Conservation (phyloP, 2,888 invertebrate genomes). For the Catotricha subobsoleta region DNA sequence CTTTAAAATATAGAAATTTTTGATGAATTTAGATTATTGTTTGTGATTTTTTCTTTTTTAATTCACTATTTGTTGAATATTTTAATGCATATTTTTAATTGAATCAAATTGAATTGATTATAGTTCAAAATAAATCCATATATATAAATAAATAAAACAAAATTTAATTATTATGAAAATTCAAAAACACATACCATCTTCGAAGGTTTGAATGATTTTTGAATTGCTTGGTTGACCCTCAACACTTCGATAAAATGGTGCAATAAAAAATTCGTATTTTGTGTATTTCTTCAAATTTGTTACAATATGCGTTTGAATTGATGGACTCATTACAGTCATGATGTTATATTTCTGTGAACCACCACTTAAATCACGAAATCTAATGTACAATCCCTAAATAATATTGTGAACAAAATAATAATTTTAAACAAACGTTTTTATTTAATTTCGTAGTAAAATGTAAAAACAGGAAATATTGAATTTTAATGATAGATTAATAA, state of each 20-base stretch:
- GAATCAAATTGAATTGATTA: too few relatives aligned
- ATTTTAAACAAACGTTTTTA: neutral
- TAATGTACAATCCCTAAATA: conserved; percentile 41
- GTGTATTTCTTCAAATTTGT: conserved; percentile 59
- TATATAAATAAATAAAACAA: neutral
- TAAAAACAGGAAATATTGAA: neutral
- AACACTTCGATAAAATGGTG: conserved; percentile 67
- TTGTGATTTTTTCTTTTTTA: neutral
- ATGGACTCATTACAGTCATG: conserved; percentile 40
- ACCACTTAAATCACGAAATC: conserved; percentile 43
- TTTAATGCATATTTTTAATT: too few relatives aligned
- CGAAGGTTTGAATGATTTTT: conserved; percentile 63
- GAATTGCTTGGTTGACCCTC: conserved; percentile 90
- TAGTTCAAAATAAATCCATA: too few relatives aligned
- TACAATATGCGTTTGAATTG: conserved; percentile 45
- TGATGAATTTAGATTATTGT: neutral
- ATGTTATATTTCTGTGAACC: conserved; percentile 45
- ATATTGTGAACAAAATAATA: neutral
- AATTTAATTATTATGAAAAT: conserved; percentile 1
- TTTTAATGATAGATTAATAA: too few relatives aligned
- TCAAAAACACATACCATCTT: conserved; percentile 56
- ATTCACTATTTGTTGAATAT: neutral
- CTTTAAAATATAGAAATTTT: conserved; percentile 15
- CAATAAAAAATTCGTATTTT: conserved; percentile 72
- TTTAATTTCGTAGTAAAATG: neutral